Evolutionary conservation across 2,113 vertebrate species (phyloP).

Genomic region (Nibea coibor): DNA sequence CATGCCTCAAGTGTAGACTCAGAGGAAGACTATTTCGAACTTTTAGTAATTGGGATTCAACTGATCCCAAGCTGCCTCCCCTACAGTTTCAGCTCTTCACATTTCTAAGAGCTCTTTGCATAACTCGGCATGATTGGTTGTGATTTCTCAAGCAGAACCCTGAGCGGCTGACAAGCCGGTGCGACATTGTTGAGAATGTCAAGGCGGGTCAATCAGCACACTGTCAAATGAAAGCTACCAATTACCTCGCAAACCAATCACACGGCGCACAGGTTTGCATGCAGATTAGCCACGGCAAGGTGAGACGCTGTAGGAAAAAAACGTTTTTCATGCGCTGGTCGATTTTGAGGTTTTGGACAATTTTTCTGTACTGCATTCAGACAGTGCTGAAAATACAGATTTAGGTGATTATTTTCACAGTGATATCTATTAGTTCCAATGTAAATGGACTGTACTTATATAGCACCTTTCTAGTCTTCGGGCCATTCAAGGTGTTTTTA

Average conservation of each 20-base stretch:
- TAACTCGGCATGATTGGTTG: conserved; percentile 68
- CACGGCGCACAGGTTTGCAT: conserved; percentile 12
- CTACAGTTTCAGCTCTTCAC: conserved; percentile 39
- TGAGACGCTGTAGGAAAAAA: no score
- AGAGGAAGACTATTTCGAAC: conserved; percentile 45
- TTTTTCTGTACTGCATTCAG: no score
- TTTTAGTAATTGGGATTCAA: conserved; percentile 57
- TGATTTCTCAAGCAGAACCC: conserved; percentile 65
- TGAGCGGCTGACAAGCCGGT: conserved; percentile 33
- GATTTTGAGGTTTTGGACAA: no score
- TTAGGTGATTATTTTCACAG: no score
- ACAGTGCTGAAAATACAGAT: no score
- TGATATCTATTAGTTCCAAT: no score
- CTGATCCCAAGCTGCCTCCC: conserved; percentile 40
- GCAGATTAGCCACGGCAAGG: conserved; percentile 23
- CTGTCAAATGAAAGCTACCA: conserved; percentile 52
- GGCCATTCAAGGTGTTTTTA: no score
- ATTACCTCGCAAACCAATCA: conserved; percentile 65
- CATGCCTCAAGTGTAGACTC: conserved; percentile 48
- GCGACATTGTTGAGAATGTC: conserved; percentile 56
- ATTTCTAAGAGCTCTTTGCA: conserved; percentile 64
- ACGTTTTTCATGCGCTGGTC: no score
- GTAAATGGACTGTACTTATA: no score
- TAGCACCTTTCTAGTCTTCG: no score
- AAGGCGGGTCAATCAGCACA: conserved; percentile 57